Conservation (phyloP, 2,113 vertebrate genomes). For the Nyctereutes procyonoides region DNA sequence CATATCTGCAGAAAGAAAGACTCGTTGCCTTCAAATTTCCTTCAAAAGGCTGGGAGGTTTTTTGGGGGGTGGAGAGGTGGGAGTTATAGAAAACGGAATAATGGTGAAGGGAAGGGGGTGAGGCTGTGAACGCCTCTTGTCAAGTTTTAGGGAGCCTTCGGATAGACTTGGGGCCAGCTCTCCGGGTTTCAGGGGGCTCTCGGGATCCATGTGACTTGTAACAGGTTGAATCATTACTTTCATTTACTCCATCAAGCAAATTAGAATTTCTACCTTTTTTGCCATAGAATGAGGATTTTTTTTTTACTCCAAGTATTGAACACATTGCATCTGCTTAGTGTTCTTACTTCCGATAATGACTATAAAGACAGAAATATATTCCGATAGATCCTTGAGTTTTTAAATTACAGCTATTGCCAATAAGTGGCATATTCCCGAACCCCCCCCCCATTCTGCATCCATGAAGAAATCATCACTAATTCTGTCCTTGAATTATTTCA, state of each 20-base stretch:
- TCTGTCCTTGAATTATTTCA: constrained; percentile 58
- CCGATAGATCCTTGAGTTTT: not conserved
- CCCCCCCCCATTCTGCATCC: not conserved
- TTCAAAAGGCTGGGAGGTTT: not conserved
- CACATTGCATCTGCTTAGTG: not conserved
- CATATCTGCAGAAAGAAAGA: not conserved
- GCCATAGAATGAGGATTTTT: not conserved
- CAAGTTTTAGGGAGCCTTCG: not conserved
- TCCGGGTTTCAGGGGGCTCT: not conserved
- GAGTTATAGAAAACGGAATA: not conserved
- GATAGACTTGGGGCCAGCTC: not conserved
- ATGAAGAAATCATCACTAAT: not conserved
- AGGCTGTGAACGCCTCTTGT: not conserved
- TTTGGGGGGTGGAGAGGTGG: no score
- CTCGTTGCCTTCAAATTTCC: not conserved
- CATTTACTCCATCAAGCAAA: not conserved
- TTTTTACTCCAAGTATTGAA: constrained; percentile 29
- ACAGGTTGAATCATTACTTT: fast-evolving
- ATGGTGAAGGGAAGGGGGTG: not conserved
- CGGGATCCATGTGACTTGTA: not conserved
- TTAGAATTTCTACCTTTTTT: not conserved
- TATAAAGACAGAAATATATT: not conserved
- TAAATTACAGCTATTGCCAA: not conserved
- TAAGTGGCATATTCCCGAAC: not conserved
- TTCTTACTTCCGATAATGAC: not conserved